These are phyloP conservation scores for Drosophila gaucha DNA, from an alignment of 2,888 invertebrate genomes.

Conservation along the genomic window DNA sequence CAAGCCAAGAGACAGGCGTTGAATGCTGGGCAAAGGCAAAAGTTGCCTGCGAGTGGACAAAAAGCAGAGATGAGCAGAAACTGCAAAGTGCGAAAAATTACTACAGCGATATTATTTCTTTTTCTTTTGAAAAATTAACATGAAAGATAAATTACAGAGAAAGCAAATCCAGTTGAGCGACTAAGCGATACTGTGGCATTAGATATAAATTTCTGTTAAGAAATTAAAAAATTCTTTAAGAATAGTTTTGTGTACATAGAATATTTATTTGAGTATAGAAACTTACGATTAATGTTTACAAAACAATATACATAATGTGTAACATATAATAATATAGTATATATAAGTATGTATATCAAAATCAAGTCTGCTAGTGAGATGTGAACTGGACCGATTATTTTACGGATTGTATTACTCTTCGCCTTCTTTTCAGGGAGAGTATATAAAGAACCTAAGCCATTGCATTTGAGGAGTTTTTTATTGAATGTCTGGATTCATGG, in stretches of 20 bases:
- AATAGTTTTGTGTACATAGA: neutral
- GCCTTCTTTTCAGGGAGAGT: no score
- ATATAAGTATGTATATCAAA: no score
- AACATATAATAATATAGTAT: no score
- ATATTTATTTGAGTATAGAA: no score
- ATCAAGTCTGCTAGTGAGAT: no score
- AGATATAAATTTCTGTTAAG: neutral
- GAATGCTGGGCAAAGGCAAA: slow-evolving; percentile 24
- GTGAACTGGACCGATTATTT: no score
- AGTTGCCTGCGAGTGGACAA: slow-evolving; percentile 43
- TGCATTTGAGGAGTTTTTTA: no score
- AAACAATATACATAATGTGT: no score
- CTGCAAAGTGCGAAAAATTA: slow-evolving; percentile 51
- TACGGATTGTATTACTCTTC: no score
- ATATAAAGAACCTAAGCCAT: no score
- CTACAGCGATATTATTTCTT: slow-evolving; percentile 19
- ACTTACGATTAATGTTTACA: no score
- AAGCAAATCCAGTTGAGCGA: neutral
- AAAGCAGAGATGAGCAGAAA: slow-evolving; percentile 39
- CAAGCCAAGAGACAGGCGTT: slow-evolving; percentile 2
- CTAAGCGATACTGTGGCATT: neutral
- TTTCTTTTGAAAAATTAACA: slow-evolving; percentile 40
- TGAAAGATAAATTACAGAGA: slow-evolving; percentile 26
- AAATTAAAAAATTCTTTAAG: neutral
- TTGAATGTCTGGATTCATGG: no score